These are phyloP conservation scores for Odocoileus hemionus DNA, from an alignment of 2,113 vertebrate genomes.

Conservation along the genomic window DNA sequence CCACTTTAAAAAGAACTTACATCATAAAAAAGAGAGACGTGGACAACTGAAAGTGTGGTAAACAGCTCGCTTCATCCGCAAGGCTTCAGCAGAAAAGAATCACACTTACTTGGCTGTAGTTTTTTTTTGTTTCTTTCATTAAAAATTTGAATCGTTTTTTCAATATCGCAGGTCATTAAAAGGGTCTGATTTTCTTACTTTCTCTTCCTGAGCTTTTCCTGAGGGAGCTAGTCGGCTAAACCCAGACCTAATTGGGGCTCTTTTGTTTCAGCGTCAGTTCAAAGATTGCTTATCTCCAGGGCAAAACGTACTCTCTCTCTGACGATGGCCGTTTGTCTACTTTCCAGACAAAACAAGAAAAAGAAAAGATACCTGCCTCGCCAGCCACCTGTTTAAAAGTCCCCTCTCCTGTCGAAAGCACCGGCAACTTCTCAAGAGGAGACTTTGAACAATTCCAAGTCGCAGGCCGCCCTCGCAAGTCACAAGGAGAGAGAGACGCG, in stretches of 20 bases:
- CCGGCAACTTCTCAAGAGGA: constrained; percentile 42
- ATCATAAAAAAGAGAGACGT: neutral
- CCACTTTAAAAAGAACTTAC: neutral
- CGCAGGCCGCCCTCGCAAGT: constrained; percentile 23
- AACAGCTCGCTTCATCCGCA: neutral
- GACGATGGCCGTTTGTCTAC: neutral
- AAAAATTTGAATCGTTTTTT: neutral
- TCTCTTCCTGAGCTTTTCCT: neutral
- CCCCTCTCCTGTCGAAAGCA: neutral
- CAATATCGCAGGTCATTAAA: neutral
- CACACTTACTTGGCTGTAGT: neutral
- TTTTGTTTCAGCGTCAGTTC: constrained; percentile 8
- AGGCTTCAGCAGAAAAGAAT: neutral
- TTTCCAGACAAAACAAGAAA: neutral
- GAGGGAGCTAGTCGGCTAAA: neutral
- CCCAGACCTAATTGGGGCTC: neutral
- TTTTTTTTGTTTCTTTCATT: neutral
- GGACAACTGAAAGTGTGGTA: neutral
- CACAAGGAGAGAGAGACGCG: constrained; percentile 19
- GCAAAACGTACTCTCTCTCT: neutral
- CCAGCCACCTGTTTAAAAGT: constrained; percentile 62
- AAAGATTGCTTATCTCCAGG: neutral
- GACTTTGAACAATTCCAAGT: neutral
- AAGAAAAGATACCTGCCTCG: constrained; percentile 23
- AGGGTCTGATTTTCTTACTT: neutral